Base-by-base conservation (phyloP, 2,113 vertebrate genomes). In the Abramis brama region DNA sequence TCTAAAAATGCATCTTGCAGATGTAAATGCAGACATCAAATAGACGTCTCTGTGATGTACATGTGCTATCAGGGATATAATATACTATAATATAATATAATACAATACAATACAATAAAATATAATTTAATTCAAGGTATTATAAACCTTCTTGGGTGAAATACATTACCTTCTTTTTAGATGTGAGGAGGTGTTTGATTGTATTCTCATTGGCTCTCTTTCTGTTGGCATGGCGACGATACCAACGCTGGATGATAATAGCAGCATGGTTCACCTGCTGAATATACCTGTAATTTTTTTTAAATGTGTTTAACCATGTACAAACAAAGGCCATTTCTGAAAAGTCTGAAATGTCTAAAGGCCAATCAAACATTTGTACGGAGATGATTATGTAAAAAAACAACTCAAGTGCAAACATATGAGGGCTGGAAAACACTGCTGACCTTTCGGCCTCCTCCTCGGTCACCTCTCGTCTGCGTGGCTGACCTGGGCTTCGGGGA, bases 371-470 rank as follows among this genome's bases (percentile, higher is more conserved):
- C 2, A 73, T n/a, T 43, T 43, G 10, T 10, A 71, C 4, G 10
- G 21, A 11, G 36, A 88, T 7, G 57, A 33, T 47, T 82, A 62
- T 1, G 52, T 19, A 19, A 19, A 19, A 55, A 55, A 55, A 55
- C 33, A 39, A 71, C 33, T 71, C 5, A 19, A 17, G 33, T 21
- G 33, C 70, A 60, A 12, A 74, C 47, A 19, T 4, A 13, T 27
- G 12, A 27, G 59, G 71, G n/a, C 36, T 23, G 19, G 19, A 43
- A 73, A 43, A 68, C 66, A 52, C 25, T n/a, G 19, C 90, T 94
- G 85, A 99, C 98, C 97, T 97, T 92, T 99, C 98, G 0, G 97
- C 98, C 93, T 99, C 98, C 92, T 98, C 97, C 86, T 98, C 97
- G 0, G 96, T 97, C 90, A 97, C 97, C 90, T 97, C 97, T 89